phyloP scores from a whole-genome alignment of 1,140 invertebrate genomes.

The Nasonia vitripennis region DNA sequence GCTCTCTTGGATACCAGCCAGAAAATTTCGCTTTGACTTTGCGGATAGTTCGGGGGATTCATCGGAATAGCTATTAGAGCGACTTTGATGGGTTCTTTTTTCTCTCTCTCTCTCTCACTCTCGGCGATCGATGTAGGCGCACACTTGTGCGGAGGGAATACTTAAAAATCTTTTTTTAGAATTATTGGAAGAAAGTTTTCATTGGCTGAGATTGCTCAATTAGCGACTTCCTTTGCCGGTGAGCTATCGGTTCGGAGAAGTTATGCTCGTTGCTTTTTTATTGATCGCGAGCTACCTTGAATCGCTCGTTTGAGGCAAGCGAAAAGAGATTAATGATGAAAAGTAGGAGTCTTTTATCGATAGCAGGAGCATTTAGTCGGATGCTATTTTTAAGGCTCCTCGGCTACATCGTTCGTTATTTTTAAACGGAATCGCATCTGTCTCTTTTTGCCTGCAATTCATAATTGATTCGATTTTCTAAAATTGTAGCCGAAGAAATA shows the following conservation, averaged over 20 bases:
- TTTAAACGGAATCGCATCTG: not conserved
- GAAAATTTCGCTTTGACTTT: not conserved
- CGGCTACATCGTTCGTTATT: not conserved
- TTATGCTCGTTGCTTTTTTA: not conserved
- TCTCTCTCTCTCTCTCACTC: too few relatives aligned
- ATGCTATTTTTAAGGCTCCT: constrained; percentile 15
- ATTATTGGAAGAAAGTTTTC: not conserved
- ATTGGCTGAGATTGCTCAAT: not conserved
- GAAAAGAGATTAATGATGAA: not conserved
- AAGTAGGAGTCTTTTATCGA: constrained; percentile 3
- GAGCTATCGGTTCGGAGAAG: not conserved
- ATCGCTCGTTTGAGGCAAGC: not conserved
- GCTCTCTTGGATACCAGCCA: not conserved
- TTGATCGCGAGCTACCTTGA: constrained; percentile 15
- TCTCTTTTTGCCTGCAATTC: too few relatives aligned
- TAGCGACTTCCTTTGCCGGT: not conserved
- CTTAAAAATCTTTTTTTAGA: not conserved
- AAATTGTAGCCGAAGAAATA: too few relatives aligned
- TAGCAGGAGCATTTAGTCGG: not conserved
- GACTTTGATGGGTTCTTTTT: too few relatives aligned
- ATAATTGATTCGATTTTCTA: too few relatives aligned
- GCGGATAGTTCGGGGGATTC: not conserved
- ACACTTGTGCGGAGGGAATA: not conserved
- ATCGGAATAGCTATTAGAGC: too few relatives aligned
- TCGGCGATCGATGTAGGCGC: too few relatives aligned